Base-by-base conservation (phyloP, 2,797 vertebrate genomes). In the Gila robusta region DNA sequence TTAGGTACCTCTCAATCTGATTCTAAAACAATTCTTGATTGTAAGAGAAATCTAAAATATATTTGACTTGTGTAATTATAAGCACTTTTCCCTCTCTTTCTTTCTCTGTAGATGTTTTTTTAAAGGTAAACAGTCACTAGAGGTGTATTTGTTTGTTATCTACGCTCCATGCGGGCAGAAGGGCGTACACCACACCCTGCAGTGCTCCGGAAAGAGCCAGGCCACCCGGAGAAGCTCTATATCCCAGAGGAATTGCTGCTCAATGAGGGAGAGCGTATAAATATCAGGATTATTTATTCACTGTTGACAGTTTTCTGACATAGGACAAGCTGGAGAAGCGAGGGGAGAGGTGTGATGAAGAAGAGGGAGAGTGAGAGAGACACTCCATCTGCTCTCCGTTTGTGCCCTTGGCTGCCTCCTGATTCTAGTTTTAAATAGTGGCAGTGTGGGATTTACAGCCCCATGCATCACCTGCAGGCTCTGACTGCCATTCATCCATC, bases 371-470 rank as follows among this genome's bases (percentile, higher is more conserved):
- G 52, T 74, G 80, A 83, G 73, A 73, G 64, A 82, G 82, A 83
- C 64, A n/a, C 85, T 89, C 86, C 83, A 87, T 87, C 84, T 91
- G 88, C 74, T 79, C 62, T 83, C 82, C 86, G 78, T 89, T 88
- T 89, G 84, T 88, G 84, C 89, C 77, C 37, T 83, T 82, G 67
- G 80, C 83, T 87, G 78, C 79, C 84, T 82, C 67, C 35, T 72
- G 62, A 35, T 84, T 89, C 44, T 44, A 41, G 62, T 83, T 89
- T 76, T 81, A 84, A 89, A 87, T 87, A 79, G 85, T 73, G 52
- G 32, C 80, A 35, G 56, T 67, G 77, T 71, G 84, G 73, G 81
- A 87, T 87, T 82, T 84, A 82, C 81, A 89, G 81, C 73, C 81
- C 28, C 32, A 79, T 83, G 56, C 41, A 69, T 87, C 86, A 87